Conservation (phyloP, 2,113 vertebrate species). For the Hipposideros armiger region DNA sequence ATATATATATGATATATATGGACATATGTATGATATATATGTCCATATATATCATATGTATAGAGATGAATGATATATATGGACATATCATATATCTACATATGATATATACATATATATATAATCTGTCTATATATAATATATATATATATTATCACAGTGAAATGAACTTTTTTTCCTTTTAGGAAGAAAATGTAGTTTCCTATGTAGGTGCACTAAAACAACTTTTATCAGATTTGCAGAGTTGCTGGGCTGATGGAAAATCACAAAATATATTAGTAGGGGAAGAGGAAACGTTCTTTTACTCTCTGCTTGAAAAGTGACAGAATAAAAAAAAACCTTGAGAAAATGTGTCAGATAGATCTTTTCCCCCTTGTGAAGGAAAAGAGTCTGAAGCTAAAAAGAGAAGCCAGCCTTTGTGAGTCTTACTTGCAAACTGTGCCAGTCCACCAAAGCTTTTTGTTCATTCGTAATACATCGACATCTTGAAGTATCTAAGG, state of each 20-base stretch:
- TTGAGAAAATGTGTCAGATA: slow-evolving; percentile 65
- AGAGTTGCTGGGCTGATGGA: slow-evolving; percentile 46
- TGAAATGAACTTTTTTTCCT: not conserved
- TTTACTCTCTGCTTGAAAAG: slow-evolving; percentile 66
- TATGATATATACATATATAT: not conserved
- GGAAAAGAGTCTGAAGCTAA: slow-evolving; percentile 58
- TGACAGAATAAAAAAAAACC: slow-evolving; percentile 75
- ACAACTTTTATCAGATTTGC: slow-evolving; percentile 6
- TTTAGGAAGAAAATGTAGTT: slow-evolving; percentile 2
- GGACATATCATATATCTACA: not conserved
- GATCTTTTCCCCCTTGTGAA: not conserved
- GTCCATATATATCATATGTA: not conserved
- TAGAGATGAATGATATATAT: not conserved
- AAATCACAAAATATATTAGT: slow-evolving; percentile 71
- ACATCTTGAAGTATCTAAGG: slow-evolving; percentile 43
- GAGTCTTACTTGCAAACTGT: slow-evolving; percentile 55
- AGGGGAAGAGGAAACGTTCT: slow-evolving; percentile 60
- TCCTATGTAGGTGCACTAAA: not conserved
- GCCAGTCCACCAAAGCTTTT: slow-evolving; percentile 48
- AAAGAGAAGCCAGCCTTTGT: slow-evolving; percentile 63
- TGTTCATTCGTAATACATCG: slow-evolving; percentile 35
- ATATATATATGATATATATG: not conserved
- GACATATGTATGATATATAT: no score
- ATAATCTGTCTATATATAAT: not conserved
- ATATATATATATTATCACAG: not conserved